Conservation (phyloP, 1,140 invertebrate species). For the Dendroctonus valens region DNA sequence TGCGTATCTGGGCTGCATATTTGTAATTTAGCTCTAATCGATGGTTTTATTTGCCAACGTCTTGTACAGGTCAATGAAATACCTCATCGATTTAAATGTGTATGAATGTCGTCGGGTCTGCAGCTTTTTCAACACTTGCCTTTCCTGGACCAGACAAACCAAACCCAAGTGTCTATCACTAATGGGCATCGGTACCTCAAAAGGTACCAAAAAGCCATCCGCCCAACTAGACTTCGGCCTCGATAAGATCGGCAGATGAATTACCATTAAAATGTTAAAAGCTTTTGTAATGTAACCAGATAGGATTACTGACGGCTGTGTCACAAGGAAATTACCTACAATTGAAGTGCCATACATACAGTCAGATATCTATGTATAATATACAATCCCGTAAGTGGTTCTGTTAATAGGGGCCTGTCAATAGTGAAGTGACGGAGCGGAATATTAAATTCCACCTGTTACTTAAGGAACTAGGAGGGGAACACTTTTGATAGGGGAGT, state of each 20-base stretch:
- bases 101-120: too few species aligned
- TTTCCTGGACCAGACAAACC: too few species aligned
- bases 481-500: too few species aligned
- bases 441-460: conserved; percentile 5
- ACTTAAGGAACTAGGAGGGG: too few species aligned
- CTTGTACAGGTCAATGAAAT: too few species aligned
- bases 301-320: conserved; percentile 3
- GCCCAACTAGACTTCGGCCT: neutral
- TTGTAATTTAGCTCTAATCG: too few species aligned
- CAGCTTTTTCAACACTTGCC: too few species aligned
- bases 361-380: neutral
- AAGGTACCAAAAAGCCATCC: conserved; percentile 2
- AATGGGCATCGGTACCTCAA: too few species aligned
- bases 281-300: conserved; percentile 9
- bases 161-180: too few species aligned
- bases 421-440: conserved; percentile 11
- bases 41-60: too few species aligned
- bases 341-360: conserved; percentile 12
- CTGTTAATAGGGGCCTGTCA: conserved; percentile 16
- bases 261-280: conserved; percentile 19
- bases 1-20: too few species aligned
- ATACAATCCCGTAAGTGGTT: conserved; percentile 8
- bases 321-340: conserved; percentile 16
- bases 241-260: conserved; percentile 3
- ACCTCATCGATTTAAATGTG: too few species aligned